Percentiles rank a stretch among this genome's conserved stretches.
Evolutionary conservation across 2,113 vertebrate species (phyloP).

Genomic region (Entosphenus tridentatus): DNA sequence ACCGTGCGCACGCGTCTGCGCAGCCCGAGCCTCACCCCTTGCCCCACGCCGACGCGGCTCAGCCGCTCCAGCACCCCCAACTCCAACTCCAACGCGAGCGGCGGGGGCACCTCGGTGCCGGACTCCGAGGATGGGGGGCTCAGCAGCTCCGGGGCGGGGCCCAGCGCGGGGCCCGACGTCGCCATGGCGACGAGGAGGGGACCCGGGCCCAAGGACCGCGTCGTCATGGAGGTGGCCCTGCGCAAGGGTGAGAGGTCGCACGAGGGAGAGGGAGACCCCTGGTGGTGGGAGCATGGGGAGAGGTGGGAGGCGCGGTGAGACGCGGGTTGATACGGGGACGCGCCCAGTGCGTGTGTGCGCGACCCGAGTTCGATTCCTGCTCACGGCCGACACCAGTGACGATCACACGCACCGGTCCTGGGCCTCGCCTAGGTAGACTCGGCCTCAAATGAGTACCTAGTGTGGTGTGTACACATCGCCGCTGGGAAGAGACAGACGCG

Average conservation of each 20-base stretch:
- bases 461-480: no score
- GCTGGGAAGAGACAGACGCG: no score
- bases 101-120: constrained; percentile 14
- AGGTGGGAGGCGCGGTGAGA: neutral
- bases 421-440: no score
- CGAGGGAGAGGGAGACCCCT: neutral
- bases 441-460: no score
- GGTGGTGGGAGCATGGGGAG: neutral
- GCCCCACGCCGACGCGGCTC: constrained; percentile 47
- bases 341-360: no score
- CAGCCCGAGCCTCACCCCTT: constrained; percentile 75
- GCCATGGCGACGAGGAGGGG: constrained; percentile 21
- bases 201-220: constrained; percentile 64
- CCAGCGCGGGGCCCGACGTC: neutral
- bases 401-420: no score
- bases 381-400: no score
- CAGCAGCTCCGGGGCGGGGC: constrained; percentile 12
- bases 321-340: no score
- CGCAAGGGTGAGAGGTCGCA: constrained; percentile 45
- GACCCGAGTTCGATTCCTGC: no score
- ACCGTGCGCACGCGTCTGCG: constrained; percentile 65
- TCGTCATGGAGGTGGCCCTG: constrained; percentile 77
- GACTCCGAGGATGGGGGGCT: constrained; percentile 21
- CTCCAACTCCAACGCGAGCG: constrained; percentile 23
- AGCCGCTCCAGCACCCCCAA: constrained; percentile 67